phyloP scores from a whole-genome alignment of 2,888 invertebrate species.

The Bruchidius siliquastri region DNA sequence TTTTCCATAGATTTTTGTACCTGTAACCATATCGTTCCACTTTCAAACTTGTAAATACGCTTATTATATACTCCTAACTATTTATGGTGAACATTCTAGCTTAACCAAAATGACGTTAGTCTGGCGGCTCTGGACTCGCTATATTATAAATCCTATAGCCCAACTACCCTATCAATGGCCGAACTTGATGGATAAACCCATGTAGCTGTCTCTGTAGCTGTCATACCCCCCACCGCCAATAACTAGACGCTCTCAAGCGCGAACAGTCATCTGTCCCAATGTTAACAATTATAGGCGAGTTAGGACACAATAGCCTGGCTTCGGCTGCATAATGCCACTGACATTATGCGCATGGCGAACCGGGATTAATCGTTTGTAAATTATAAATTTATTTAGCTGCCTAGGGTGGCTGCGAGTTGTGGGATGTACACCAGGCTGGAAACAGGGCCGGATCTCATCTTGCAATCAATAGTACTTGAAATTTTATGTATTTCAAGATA shows the following conservation, averaged over 20 bases:
- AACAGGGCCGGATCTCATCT: background rate
- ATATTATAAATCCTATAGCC: background rate
- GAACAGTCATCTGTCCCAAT: conserved; percentile 42
- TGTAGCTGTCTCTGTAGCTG: background rate
- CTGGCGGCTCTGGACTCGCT: no score
- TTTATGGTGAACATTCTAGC: no score
- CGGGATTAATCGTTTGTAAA: conserved; percentile 46
- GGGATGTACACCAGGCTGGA: background rate
- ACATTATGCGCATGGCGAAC: conserved; percentile 36
- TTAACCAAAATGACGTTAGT: no score
- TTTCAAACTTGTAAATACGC: no score
- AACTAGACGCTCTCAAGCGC: conserved; percentile 18
- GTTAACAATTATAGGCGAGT: conserved; percentile 48
- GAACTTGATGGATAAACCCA: background rate
- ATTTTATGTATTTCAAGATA: no score
- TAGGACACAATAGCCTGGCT: conserved; percentile 41
- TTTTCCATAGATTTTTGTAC: no score
- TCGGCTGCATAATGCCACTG: conserved; percentile 22
- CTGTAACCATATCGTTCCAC: no score
- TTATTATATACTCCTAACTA: no score
- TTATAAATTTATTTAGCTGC: conserved; percentile 42
- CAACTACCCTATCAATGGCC: background rate
- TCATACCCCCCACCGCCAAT: background rate
- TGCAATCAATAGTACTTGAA: no score
- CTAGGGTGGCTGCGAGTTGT: background rate